phyloP scores from a whole-genome alignment of 2,797 vertebrate genomes.

The Helostoma temminkii region DNA sequence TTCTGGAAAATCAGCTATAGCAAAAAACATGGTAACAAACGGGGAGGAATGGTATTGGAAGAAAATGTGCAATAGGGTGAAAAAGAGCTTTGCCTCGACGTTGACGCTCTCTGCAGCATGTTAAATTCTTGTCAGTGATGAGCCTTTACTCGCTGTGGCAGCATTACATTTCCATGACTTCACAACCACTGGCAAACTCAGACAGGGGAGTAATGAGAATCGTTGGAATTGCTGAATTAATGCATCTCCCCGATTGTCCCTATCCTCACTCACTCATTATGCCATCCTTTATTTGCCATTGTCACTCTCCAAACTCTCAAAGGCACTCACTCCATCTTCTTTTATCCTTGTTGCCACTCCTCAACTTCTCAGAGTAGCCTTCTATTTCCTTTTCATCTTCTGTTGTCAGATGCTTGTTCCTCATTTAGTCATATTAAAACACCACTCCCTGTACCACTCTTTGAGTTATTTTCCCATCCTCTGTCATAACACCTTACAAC shows the following conservation, averaged over 20 bases:
- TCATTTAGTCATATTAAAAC: constrained; percentile 66
- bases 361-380: constrained; percentile 44
- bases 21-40: constrained; percentile 36
- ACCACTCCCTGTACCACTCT: constrained; percentile 59
- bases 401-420: constrained; percentile 63
- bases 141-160: constrained; percentile 76
- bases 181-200: constrained; percentile 69
- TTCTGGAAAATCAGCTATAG: constrained; percentile 22
- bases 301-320: constrained; percentile 48
- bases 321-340: constrained; percentile 40
- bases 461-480: constrained; percentile 56
- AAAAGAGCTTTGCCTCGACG: constrained; percentile 52
- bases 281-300: constrained; percentile 59
- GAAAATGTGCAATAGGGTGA: constrained; percentile 21
- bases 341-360: constrained; percentile 40
- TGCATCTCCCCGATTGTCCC: constrained; percentile 57
- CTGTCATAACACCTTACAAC: constrained; percentile 60
- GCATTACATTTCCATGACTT: constrained; percentile 79
- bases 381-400: constrained; percentile 61
- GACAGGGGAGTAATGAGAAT: constrained; percentile 72
- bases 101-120: constrained; percentile 42
- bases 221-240: constrained; percentile 66
- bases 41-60: constrained; percentile 14
- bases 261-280: constrained; percentile 52
- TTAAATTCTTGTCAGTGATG: constrained; percentile 67